Percentiles rank a stretch among this genome's conserved stretches.
These are phyloP conservation scores for Sinocyclocheilus maitianheensis DNA, from an alignment of 2,113 vertebrate species.

Conservation along the genomic window DNA sequence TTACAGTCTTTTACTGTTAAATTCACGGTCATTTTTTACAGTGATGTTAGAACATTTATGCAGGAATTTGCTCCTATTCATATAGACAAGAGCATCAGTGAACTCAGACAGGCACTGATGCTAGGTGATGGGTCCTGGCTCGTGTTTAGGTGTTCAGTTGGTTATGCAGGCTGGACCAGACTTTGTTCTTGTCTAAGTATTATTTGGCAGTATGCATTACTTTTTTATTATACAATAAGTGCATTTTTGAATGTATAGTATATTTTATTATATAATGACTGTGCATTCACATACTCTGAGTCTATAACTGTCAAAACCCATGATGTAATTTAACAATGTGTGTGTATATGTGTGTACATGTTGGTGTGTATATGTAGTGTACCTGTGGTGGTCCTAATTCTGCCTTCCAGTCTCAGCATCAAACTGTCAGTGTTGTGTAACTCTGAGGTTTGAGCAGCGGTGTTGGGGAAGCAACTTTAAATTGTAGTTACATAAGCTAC, in stretches of 20 bases:
- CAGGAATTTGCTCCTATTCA: background rate
- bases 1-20: too few species aligned
- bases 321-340: background rate
- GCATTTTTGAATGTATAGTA: background rate
- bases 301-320: background rate
- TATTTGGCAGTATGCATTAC: background rate
- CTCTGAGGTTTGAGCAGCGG: background rate
- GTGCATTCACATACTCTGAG: background rate
- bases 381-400: slow-evolving; percentile 18
- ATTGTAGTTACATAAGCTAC: background rate
- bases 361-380: background rate
- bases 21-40: too few species aligned
- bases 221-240: background rate
- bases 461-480: background rate
- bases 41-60: background rate
- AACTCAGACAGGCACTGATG: background rate
- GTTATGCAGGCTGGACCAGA: background rate
- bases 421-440: slow-evolving; percentile 35
- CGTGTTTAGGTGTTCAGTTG: background rate
- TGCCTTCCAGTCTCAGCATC: slow-evolving; percentile 35
- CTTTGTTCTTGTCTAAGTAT: background rate
- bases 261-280: background rate
- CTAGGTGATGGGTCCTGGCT: background rate
- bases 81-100: background rate
- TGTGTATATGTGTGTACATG: background rate